Conservation (phyloP, 2,888 invertebrate genomes). For the Caenorhabditis sinica region DNA sequence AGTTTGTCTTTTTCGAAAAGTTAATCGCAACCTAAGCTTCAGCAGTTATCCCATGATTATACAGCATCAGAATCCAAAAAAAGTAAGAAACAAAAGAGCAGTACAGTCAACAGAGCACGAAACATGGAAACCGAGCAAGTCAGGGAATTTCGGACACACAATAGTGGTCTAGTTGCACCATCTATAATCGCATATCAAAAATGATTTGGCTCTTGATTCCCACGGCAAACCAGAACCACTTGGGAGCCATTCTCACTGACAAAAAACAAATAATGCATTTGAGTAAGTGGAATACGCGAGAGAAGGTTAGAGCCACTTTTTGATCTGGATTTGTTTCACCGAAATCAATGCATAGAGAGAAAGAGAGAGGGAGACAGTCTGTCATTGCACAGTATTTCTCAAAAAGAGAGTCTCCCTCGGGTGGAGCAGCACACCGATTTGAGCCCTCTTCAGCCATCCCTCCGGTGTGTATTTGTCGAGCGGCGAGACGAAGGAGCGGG, state of each 20-base stretch:
- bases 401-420: slow-evolving; percentile 9
- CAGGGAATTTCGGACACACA: neutral
- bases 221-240: slow-evolving; percentile 50
- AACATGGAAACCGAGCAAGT: neutral
- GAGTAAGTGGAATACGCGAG: slow-evolving; percentile 7
- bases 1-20: too few relatives aligned
- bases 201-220: slow-evolving; percentile 16
- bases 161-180: neutral
- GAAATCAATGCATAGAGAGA: slow-evolving; percentile 33
- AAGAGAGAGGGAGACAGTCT: neutral
- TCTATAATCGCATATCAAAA: slow-evolving; percentile 24
- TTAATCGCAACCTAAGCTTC: too few relatives aligned
- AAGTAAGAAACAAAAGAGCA: neutral
- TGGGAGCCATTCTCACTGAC: slow-evolving; percentile 15
- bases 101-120: neutral
- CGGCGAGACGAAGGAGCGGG: slow-evolving; percentile 52
- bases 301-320: slow-evolving; percentile 55
- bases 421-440: slow-evolving; percentile 42
- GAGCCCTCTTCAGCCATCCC: slow-evolving; percentile 28
- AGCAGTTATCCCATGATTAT: too few relatives aligned
- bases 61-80: neutral
- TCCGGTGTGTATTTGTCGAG: slow-evolving; percentile 40
- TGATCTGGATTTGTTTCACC: slow-evolving; percentile 46
- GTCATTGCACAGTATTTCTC: too few relatives aligned
- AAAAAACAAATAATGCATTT: slow-evolving; percentile 43